Evolutionary conservation across 1,140 invertebrate species (phyloP).

Genomic region (Listronotus oregonensis): DNA sequence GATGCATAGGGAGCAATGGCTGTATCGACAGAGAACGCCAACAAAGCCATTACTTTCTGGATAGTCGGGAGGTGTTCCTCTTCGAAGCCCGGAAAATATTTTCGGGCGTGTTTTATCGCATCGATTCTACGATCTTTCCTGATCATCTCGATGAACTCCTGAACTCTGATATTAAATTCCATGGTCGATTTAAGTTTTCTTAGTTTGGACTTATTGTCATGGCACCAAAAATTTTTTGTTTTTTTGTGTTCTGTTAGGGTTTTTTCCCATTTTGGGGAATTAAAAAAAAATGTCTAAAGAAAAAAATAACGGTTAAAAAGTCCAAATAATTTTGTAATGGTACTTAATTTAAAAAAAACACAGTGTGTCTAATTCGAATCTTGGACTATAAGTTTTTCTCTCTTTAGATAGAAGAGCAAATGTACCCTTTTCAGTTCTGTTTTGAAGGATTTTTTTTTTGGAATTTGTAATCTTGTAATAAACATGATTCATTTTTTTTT

Average conservation of each 20-base stretch:
- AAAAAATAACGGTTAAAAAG: background rate
- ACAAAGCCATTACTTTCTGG: slow-evolving; percentile 91
- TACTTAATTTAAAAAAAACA: too few relatives aligned
- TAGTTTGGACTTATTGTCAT: slow-evolving; percentile 95
- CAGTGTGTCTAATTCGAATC: too few relatives aligned
- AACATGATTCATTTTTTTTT: too few relatives aligned
- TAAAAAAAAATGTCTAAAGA: slow-evolving; percentile 83
- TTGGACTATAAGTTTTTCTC: too few relatives aligned
- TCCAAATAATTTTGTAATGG: too few relatives aligned
- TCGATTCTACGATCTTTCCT: slow-evolving; percentile 81
- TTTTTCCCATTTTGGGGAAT: slow-evolving; percentile 85
- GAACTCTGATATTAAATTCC: slow-evolving; percentile 89
- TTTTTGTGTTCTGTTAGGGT: slow-evolving; percentile 80
- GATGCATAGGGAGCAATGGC: slow-evolving; percentile 64
- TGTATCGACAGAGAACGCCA: slow-evolving; percentile 85
- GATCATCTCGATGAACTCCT: slow-evolving; percentile 95
- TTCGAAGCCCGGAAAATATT: slow-evolving; percentile 86
- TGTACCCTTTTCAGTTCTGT: too few relatives aligned
- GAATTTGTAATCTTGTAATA: too few relatives aligned
- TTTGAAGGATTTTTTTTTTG: too few relatives aligned
- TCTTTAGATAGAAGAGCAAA: too few relatives aligned
- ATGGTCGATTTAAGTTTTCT: slow-evolving; percentile 88
- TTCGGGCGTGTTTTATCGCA: slow-evolving; percentile 92
- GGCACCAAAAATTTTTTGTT: slow-evolving; percentile 91
- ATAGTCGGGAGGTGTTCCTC: slow-evolving; percentile 87